Conservation (phyloP, 2,888 invertebrate genomes). For the Scaptomyza polygonia region DNA sequence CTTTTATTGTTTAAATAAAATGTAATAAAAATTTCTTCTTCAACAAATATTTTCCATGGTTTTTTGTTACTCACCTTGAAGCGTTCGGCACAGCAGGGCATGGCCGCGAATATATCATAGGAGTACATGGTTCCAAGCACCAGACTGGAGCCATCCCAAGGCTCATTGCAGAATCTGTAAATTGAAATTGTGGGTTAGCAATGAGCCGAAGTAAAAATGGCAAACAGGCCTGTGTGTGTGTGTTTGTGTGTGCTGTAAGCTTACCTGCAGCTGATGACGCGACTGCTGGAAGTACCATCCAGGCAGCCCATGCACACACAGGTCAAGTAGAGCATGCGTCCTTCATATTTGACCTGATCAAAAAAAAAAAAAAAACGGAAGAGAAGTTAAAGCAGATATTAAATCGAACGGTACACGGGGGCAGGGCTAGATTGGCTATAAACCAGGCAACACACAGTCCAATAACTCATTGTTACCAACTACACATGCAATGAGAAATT, state of each 20-base stretch:
- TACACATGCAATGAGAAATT: slow-evolving; percentile 64
- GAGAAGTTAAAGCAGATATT: slow-evolving; percentile 15
- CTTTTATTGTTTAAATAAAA: background rate
- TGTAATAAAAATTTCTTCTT: too few species aligned
- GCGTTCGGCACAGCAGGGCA: slow-evolving; percentile 97
- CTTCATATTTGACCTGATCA: slow-evolving; percentile 94
- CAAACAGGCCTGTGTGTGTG: background rate
- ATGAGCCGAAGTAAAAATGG: background rate
- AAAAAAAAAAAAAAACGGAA: background rate
- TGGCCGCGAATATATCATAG: slow-evolving; percentile 98
- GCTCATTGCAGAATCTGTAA: slow-evolving; percentile 89
- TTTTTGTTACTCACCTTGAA: slow-evolving; percentile 88
- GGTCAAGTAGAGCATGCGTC: slow-evolving; percentile 94
- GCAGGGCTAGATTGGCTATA: slow-evolving; percentile 4
- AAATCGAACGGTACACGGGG: slow-evolving; percentile 11
- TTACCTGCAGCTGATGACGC: slow-evolving; percentile 90
- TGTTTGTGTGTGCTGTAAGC: slow-evolving; percentile 5
- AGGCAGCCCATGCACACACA: slow-evolving; percentile 98
- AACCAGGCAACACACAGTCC: slow-evolving; percentile 27
- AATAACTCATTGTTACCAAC: slow-evolving; percentile 67
- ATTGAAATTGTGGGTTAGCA: slow-evolving; percentile 2
- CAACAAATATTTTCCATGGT: too few species aligned
- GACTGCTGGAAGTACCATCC: slow-evolving; percentile 91
- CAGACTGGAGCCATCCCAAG: slow-evolving; percentile 96
- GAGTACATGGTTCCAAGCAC: slow-evolving; percentile 99